Evolutionary conservation across 2,888 invertebrate genomes (phyloP).

Genomic region (Lapara coniferarum): DNA sequence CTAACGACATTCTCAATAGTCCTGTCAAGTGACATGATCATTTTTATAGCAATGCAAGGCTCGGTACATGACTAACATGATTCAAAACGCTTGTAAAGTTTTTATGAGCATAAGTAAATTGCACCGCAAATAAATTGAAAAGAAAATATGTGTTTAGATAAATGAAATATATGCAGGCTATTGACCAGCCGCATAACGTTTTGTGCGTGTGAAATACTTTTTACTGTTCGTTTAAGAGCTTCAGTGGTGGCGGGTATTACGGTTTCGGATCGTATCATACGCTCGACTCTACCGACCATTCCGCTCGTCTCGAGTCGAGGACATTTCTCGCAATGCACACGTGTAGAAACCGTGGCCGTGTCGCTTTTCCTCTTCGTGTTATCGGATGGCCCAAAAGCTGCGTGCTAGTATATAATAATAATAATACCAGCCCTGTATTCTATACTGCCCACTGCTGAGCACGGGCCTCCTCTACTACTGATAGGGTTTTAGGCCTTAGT

Average conservation of each 20-base stretch:
- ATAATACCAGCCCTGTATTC: no score
- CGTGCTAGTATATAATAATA: no score
- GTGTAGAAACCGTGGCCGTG: background rate
- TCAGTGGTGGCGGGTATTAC: conserved; percentile 12
- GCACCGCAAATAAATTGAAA: conserved; percentile 11
- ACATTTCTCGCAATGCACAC: conserved; percentile 13
- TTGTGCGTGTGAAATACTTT: conserved; percentile 9
- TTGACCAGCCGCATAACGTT: conserved; percentile 31
- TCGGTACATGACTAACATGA: background rate
- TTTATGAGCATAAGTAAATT: background rate
- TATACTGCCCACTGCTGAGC: no score
- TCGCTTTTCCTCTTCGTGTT: background rate
- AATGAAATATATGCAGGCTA: background rate
- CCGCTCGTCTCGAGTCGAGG: background rate
- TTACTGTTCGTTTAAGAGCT: conserved; percentile 14
- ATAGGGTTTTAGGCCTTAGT: no score
- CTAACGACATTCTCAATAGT: conserved; percentile 62
- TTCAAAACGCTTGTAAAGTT: conserved; percentile 1
- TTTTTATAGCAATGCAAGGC: conserved; percentile 38
- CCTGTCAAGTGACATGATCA: conserved; percentile 51
- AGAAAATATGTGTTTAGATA: background rate
- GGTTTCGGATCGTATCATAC: conserved; percentile 10
- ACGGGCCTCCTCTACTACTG: no score
- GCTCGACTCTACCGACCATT: background rate
- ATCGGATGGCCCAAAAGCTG: background rate